Conservation (phyloP, 2,888 invertebrate species). For the Eristalis arbustorum region DNA sequence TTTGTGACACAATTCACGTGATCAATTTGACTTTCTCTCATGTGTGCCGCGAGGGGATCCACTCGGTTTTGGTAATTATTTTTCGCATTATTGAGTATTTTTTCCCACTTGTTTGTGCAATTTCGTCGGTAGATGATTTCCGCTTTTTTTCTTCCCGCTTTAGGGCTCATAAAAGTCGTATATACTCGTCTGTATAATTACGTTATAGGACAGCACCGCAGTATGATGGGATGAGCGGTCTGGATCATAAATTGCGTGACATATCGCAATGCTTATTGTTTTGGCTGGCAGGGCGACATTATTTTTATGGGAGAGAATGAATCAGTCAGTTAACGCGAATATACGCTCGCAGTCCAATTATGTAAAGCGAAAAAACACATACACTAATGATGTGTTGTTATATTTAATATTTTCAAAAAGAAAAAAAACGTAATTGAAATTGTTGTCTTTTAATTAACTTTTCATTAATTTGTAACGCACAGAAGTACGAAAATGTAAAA, state of each 20-base stretch:
- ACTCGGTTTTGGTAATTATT: slow-evolving; percentile 44
- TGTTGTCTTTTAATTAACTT: not conserved
- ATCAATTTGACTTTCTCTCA: slow-evolving; percentile 42
- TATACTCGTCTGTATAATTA: not conserved
- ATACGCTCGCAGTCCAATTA: not conserved
- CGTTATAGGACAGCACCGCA: slow-evolving; percentile 7
- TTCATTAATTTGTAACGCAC: not conserved
- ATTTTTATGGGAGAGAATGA: not conserved
- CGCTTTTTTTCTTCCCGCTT: not conserved
- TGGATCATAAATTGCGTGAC: slow-evolving; percentile 39
- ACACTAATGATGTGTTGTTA: not conserved
- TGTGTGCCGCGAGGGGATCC: slow-evolving; percentile 31
- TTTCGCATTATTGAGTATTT: slow-evolving; percentile 20
- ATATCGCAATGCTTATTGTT: slow-evolving; percentile 37
- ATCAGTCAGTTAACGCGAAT: not conserved
- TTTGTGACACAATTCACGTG: slow-evolving; percentile 59
- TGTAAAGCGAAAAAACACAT: not conserved
- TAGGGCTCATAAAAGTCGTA: not conserved
- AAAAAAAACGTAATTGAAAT: not conserved
- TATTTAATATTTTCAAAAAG: not conserved
- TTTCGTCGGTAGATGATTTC: not conserved
- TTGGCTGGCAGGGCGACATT: slow-evolving; percentile 20
- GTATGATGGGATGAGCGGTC: slow-evolving; percentile 17
- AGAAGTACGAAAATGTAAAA: too few relatives aligned
- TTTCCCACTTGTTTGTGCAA: not conserved